phyloP scores from a whole-genome alignment of 2,797 vertebrate species.

The Myotis daubentonii region DNA sequence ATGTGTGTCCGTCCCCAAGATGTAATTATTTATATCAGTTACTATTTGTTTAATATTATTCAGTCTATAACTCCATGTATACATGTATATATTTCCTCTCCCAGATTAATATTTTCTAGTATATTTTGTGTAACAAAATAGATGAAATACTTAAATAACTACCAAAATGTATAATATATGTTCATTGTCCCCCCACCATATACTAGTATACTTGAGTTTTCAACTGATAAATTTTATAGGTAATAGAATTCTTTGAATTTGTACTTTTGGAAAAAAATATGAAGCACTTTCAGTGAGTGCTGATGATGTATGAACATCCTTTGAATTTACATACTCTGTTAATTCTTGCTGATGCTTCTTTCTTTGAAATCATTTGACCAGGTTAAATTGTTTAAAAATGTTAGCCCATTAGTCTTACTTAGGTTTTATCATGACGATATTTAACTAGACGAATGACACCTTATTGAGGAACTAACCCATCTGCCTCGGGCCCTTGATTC shows the following conservation, averaged over 20 bases:
- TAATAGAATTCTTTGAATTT: neutral
- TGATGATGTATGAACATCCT: neutral
- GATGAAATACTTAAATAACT: slow-evolving; percentile 5
- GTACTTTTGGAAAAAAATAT: neutral
- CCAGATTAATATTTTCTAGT: neutral
- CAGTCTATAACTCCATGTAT: neutral
- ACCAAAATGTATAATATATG: neutral
- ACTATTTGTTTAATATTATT: neutral
- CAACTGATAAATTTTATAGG: neutral
- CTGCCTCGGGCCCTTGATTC: neutral
- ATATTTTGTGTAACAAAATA: neutral
- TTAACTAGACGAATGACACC: neutral
- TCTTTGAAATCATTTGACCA: neutral
- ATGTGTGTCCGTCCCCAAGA: neutral
- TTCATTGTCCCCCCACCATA: neutral
- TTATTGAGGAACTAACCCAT: neutral
- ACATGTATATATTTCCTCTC: neutral
- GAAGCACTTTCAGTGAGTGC: neutral
- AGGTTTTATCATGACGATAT: neutral
- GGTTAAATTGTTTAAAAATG: neutral
- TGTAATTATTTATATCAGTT: neutral
- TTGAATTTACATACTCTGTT: neutral
- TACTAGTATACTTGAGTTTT: neutral
- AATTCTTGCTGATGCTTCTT: slow-evolving; percentile 26
- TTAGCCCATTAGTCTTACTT: neutral